Evolutionary conservation across 2,113 vertebrate genomes (phyloP), one percentile per base, ranked within the genome.

Genomic region (Chrysemys picta): DNA sequence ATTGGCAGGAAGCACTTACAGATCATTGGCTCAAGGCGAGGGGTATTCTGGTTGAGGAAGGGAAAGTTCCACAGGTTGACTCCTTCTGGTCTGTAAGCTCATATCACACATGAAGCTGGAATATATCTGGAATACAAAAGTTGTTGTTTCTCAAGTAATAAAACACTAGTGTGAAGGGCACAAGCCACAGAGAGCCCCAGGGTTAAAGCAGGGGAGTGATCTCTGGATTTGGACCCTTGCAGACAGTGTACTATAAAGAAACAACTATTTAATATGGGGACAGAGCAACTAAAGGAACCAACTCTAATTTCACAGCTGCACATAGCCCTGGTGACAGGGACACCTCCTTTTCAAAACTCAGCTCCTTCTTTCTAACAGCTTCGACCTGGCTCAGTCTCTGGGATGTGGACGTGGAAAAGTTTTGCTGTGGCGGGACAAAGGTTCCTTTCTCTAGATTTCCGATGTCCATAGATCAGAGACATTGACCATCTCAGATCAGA

Each of bases 61-160:
- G 13, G 42, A 72, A 69, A 12, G 42, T 47, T 27, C 75, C 25
- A 78, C 12, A 47, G 45, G 75, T 29, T 78, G 42, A 78, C 42
- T 76, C 10, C 8, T 47, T 27, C 42, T 72, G 22, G 65, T 47
- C 75, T 45, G 42, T 78, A 21, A 5, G 42, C 75, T 78, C 42
- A 45, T 6, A 7, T 45, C 25, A 83, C 42, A n/a, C 72, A 84
- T 83, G 65, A 75, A 14, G 1, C 53, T 62, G 0, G 0, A 56
- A 50, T 6, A 1, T 4, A 69, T 45, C 45, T 78, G 42, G 6
- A 14, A 76, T 54, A 10, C 1, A n/a, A 45, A 9, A 57, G 35
- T 0, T 19, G 29, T 6, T 93, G 35, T 3, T 42, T 79, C 45
- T 90, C 78, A 54, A 25, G 25, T 42, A 5, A 29, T 0, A 3